Base-by-base conservation (phyloP, 2,888 invertebrate genomes). In the Cantharis flavilabris region DNA sequence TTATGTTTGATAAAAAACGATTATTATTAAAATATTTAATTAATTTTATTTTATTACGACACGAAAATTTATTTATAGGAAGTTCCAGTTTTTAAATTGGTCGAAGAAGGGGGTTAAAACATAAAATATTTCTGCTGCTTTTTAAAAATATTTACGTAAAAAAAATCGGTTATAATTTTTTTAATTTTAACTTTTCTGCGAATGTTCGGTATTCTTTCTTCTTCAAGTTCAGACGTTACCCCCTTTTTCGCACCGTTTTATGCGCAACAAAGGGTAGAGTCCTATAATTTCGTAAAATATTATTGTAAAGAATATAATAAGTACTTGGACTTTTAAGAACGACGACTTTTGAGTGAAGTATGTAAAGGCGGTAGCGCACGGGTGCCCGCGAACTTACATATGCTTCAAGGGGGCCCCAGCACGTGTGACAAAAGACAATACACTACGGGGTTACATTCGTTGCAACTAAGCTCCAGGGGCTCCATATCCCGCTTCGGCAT, bases 351-450 rank as follows among this genome's bases (percentile, higher is more conserved):
- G 76, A 76, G n/a, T 72, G 75, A 75, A 79, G 79, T 76, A 76
- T 72, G 72, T 70, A 76, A 73, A 76, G 73, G 65, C 73, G 76
- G 83, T 77, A 84, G 83, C 82, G 81, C 81, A 81, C 82, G 84
- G 84, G 82, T 84, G 81, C 83, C 82, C 82, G 81, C 83, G 81
- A 78, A 80, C 77, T 80, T 79, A 79, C 78, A 79, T 78, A 72
- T 77, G 69, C 69, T 76, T 76, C 77, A 79, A 78, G 82, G 82
- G 84, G 81, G 79, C 81, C 72, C 65, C 81, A 82, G 82, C 84
- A 83, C 83, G 84, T 84, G 83, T 83, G 84, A 82, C 80, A 82
- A 72, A 80, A 82, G 82, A 83, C 83, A 84, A 84, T 82, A 80
- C 80, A 72, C 80, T 75, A 73, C 81, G 76, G 81, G 81, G 79